These are phyloP conservation scores for Stenodema calcarata DNA, from an alignment of 2,888 invertebrate species.

Conservation along the genomic window DNA sequence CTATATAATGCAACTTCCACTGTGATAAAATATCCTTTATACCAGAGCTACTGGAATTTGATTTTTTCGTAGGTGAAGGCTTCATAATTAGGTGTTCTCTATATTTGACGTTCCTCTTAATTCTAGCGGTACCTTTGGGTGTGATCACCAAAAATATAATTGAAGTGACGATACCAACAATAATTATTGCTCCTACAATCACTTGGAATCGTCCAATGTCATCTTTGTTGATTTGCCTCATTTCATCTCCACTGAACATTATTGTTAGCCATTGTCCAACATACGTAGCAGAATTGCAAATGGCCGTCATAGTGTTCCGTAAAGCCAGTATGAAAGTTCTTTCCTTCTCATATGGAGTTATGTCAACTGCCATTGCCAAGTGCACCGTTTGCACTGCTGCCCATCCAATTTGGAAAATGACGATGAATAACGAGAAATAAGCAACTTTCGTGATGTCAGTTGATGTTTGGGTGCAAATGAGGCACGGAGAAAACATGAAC, in stretches of 20 bases:
- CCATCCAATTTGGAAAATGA: conserved; percentile 93
- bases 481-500: conserved; percentile 82
- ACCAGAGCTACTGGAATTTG: background rate
- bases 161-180: conserved; percentile 16
- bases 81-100: background rate
- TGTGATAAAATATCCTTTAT: background rate
- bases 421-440: conserved; percentile 78
- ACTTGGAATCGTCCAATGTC: conserved; percentile 22
- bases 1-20: conserved; percentile 34
- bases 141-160: conserved; percentile 35
- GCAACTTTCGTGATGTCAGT: conserved; percentile 65
- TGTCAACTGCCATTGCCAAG: conserved; percentile 84
- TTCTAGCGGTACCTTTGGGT: conserved; percentile 68
- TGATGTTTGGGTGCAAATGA: conserved; percentile 66
- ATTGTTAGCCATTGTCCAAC: background rate
- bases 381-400: conserved; percentile 93
- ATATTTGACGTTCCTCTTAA: background rate
- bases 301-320: conserved; percentile 46
- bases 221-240: background rate
- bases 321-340: conserved; percentile 70
- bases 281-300: conserved; percentile 21
- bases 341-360: conserved; percentile 73
- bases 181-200: conserved; percentile 11
- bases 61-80: background rate
- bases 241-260: background rate